Conservation (phyloP, 2,797 vertebrate species). For the Syndactyla subalaris region DNA sequence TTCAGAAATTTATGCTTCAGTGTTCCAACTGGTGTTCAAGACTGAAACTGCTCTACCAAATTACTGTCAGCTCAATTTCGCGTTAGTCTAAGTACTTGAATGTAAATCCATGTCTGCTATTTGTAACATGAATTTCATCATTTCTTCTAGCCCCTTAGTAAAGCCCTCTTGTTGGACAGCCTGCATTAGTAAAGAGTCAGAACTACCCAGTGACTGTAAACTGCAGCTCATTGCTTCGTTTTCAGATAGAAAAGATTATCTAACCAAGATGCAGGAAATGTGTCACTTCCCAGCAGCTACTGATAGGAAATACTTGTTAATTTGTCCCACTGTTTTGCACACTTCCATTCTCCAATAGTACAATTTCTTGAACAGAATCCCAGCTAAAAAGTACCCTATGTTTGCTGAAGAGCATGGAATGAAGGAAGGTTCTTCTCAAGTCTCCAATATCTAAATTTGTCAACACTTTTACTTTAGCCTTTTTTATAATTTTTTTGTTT, state of each 20-base stretch:
- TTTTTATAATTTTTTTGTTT: neutral
- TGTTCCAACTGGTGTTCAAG: neutral
- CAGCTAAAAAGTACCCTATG: neutral
- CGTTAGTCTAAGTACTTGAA: neutral
- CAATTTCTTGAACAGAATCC: neutral
- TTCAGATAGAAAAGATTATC: neutral
- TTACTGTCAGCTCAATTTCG: neutral
- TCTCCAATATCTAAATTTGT: neutral
- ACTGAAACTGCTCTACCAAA: neutral
- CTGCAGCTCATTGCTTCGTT: neutral
- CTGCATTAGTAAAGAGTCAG: neutral
- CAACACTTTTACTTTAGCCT: neutral
- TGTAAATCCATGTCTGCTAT: neutral
- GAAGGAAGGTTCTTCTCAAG: neutral
- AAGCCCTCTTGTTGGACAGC: neutral
- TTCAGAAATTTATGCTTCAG: neutral
- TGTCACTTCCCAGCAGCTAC: constrained; percentile 31
- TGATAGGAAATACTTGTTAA: constrained; percentile 27
- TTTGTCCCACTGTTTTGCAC: neutral
- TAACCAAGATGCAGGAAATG: constrained; percentile 13
- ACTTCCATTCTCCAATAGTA: neutral
- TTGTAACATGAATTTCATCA: neutral
- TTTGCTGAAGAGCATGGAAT: neutral
- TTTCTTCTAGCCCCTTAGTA: neutral
- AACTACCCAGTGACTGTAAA: neutral